Conservation (phyloP, 1,140 invertebrate genomes). For the Lepidurus apus region DNA sequence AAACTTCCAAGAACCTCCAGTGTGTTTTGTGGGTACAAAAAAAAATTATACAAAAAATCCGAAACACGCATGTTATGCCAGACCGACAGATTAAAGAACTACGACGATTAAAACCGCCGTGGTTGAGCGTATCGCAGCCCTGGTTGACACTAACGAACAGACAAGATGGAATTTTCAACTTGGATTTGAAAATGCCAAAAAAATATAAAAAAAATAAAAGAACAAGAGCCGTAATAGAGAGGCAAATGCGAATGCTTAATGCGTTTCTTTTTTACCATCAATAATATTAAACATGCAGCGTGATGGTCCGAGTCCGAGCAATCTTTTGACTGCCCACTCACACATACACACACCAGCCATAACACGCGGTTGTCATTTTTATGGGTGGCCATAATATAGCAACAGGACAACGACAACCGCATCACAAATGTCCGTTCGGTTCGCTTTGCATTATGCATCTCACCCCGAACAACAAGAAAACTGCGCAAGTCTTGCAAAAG, state of each 20-base stretch:
- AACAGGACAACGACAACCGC: conserved; percentile 5
- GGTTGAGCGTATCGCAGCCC: too few relatives aligned
- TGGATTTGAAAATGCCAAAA: not conserved
- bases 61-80: not conserved
- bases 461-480: not conserved
- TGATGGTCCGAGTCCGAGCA: not conserved
- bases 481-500: not conserved
- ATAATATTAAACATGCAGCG: not conserved
- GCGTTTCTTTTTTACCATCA: not conserved
- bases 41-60: not conserved
- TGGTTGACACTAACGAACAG: conserved; percentile 19
- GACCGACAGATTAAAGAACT: not conserved
- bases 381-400: conserved; percentile 15
- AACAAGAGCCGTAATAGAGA: not conserved
- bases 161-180: not conserved
- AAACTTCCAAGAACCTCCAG: not conserved
- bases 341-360: not conserved
- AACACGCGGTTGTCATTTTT: conserved; percentile 7
- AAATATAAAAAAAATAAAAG: not conserved
- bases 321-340: not conserved
- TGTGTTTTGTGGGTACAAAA: not conserved
- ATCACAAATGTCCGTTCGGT: not conserved
- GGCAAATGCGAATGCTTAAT: not conserved
- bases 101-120: too few relatives aligned
- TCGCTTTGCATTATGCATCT: not conserved